These are phyloP conservation scores for Zosterops pallidus DNA, from an alignment of 2,113 vertebrate genomes.

Conservation along the genomic window DNA sequence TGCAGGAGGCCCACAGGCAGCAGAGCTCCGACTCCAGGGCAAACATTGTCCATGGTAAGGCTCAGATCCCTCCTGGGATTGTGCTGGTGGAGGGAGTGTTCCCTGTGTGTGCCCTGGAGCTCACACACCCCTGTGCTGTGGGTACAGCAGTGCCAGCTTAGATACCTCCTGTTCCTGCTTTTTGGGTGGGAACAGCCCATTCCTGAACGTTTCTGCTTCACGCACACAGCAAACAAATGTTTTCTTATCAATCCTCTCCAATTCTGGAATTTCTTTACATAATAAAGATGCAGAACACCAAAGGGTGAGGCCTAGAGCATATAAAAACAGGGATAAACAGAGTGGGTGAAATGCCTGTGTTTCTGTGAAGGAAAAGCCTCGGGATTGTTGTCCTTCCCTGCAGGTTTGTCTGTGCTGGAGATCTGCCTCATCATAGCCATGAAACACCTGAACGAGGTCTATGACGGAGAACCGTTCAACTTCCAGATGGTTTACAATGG, in stretches of 20 bases:
- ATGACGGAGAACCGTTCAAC: conserved; percentile 94
- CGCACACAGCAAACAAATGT: neutral
- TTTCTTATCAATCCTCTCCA: too few species aligned
- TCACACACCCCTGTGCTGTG: rapidly evolving
- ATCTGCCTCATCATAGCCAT: conserved; percentile 96
- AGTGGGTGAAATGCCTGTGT: neutral
- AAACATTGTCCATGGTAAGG: conserved; percentile 90
- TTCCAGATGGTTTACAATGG: conserved; percentile 99
- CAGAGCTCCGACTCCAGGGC: conserved; percentile 82
- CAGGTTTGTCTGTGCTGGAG: conserved; percentile 93
- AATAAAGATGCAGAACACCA: neutral
- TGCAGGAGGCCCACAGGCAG: conserved; percentile 83
- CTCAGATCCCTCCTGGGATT: neutral
- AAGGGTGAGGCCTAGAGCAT: neutral
- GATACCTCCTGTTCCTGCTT: rapidly evolving
- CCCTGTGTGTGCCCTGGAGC: rapidly evolving
- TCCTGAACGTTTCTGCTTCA: neutral
- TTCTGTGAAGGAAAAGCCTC: neutral
- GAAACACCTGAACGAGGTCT: conserved; percentile 94
- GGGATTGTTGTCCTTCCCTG: neutral
- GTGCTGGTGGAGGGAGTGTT: rapidly evolving
- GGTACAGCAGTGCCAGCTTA: rapidly evolving
- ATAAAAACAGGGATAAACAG: rapidly evolving
- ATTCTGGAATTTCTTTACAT: rapidly evolving
- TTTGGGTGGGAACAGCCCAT: neutral